Percentiles rank a stretch among this genome's conserved stretches.
These are phyloP conservation scores for Hirtodrosophila alboralis DNA, from an alignment of 2,888 invertebrate species.

Conservation along the genomic window DNA sequence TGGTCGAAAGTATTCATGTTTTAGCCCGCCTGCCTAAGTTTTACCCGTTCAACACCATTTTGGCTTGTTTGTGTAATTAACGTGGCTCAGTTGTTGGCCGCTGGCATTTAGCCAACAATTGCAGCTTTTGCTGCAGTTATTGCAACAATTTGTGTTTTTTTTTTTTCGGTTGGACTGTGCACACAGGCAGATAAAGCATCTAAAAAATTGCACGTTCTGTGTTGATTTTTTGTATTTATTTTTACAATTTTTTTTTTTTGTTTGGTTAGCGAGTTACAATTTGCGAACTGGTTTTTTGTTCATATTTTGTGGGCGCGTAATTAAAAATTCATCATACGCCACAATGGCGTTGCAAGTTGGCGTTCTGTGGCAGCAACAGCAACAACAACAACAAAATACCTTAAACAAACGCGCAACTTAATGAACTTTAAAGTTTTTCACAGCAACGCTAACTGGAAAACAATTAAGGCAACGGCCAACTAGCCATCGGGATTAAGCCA, in stretches of 20 bases:
- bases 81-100: slow-evolving; percentile 42
- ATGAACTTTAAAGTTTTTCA: slow-evolving; percentile 68
- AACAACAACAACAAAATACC: slow-evolving; percentile 28
- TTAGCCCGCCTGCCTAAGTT: slow-evolving; percentile 14
- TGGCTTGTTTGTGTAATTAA: slow-evolving; percentile 59
- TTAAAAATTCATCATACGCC: slow-evolving; percentile 79
- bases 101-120: slow-evolving; percentile 60
- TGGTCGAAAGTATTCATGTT: slow-evolving; percentile 17
- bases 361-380: background rate
- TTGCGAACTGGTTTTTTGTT: slow-evolving; percentile 41
- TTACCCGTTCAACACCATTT: background rate
- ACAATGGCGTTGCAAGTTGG: slow-evolving; percentile 42
- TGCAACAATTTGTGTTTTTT: slow-evolving; percentile 32
- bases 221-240: slow-evolving; percentile 21
- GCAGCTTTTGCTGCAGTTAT: slow-evolving; percentile 41
- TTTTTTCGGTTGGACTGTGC: slow-evolving; percentile 16
- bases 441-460: slow-evolving; percentile 68
- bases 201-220: slow-evolving; percentile 35
- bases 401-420: slow-evolving; percentile 40
- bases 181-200: slow-evolving; percentile 35
- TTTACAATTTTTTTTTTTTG: slow-evolving; percentile 17
- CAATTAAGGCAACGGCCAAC: slow-evolving; percentile 62
- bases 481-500: slow-evolving; percentile 35
- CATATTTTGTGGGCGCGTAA: slow-evolving; percentile 52
- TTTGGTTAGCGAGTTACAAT: slow-evolving; percentile 54